These are phyloP conservation scores for Psammodynastes pulverulentus DNA, from an alignment of 2,113 vertebrate species.

Conservation along the genomic window DNA sequence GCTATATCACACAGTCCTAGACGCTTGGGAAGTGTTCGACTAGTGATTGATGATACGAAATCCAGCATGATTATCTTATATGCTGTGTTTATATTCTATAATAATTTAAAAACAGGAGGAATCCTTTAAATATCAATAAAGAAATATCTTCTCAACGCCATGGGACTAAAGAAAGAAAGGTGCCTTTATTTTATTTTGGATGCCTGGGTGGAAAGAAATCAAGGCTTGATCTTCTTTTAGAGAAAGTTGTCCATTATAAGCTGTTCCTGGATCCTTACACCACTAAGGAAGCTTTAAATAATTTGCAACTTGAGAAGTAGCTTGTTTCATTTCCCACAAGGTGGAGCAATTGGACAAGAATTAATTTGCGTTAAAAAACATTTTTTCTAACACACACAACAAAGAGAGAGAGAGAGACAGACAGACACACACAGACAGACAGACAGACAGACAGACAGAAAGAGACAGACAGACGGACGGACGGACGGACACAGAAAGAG, in stretches of 20 bases:
- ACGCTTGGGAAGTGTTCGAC: too few relatives aligned
- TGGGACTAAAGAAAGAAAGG: not conserved
- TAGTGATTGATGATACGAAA: too few relatives aligned
- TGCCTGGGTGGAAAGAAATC: not conserved
- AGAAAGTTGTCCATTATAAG: not conserved
- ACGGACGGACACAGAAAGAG: too few relatives aligned
- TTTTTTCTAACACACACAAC: not conserved
- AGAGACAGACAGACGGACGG: not conserved
- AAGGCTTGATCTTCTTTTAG: not conserved
- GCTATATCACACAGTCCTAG: too few relatives aligned
- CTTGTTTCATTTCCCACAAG: constrained; percentile 65
- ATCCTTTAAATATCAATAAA: not conserved
- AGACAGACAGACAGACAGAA: too few relatives aligned
- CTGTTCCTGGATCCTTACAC: not conserved
- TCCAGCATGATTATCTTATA: too few relatives aligned
- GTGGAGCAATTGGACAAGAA: constrained; percentile 71
- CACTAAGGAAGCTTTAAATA: not conserved
- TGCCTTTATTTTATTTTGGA: not conserved
- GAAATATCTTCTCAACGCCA: not conserved
- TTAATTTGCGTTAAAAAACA: not conserved
- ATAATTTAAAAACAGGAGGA: too few relatives aligned
- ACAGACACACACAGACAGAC: accelerated
- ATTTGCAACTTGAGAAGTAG: not conserved
- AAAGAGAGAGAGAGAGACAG: too few relatives aligned
- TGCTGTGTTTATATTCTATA: too few relatives aligned